These are phyloP conservation scores for Mycalesis mineus DNA, from an alignment of 2,888 invertebrate species.

Conservation along the genomic window DNA sequence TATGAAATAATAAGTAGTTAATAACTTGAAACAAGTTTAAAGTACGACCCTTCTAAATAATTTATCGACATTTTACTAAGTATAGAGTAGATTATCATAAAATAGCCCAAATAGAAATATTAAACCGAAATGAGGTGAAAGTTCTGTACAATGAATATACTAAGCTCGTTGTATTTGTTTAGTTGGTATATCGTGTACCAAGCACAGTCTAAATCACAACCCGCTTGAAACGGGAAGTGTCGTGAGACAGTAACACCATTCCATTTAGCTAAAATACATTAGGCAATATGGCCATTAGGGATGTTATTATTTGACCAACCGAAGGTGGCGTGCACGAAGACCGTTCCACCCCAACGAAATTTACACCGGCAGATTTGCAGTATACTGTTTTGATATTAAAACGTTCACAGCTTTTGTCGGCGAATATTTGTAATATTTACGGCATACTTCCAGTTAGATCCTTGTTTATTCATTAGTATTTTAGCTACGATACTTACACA, in stretches of 20 bases:
- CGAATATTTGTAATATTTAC: neutral
- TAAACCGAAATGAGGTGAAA: too few relatives aligned
- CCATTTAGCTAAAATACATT: slow-evolving; percentile 72
- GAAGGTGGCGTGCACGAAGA: slow-evolving; percentile 67
- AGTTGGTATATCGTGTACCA: slow-evolving; percentile 37
- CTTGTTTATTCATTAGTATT: too few relatives aligned
- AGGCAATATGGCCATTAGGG: slow-evolving; percentile 71
- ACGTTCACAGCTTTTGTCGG: slow-evolving; percentile 66
- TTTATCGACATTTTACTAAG: too few relatives aligned
- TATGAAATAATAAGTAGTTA: too few relatives aligned
- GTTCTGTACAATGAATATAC: too few relatives aligned
- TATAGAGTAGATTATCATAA: too few relatives aligned
- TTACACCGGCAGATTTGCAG: slow-evolving; percentile 64
- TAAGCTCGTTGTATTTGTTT: too few relatives aligned
- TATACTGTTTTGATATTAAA: slow-evolving; percentile 69
- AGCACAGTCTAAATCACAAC: slow-evolving; percentile 62
- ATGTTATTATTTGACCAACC: slow-evolving; percentile 72
- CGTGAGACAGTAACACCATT: slow-evolving; percentile 49
- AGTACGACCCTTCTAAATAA: too few relatives aligned
- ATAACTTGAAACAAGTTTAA: too few relatives aligned
- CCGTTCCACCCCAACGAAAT: slow-evolving; percentile 64
- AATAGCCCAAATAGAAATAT: too few relatives aligned
- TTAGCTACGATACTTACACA: too few relatives aligned
- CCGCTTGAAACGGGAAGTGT: slow-evolving; percentile 48
- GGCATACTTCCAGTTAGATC: neutral